Base-by-base conservation (phyloP, 2,113 vertebrate genomes). In the Stigmatopora nigra region DNA sequence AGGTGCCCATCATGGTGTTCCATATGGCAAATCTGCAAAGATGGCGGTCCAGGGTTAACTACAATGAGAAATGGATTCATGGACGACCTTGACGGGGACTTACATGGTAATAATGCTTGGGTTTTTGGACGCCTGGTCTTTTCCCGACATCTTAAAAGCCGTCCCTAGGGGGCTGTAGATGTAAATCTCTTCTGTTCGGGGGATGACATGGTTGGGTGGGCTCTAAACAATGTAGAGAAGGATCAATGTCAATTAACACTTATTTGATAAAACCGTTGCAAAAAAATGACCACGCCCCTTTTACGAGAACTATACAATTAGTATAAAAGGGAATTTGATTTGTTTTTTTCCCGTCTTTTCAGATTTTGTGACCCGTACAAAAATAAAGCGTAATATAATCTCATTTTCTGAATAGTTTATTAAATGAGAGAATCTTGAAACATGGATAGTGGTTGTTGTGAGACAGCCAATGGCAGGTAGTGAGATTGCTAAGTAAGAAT, bases 1-100 rank as follows among this genome's bases (percentile, higher is more conserved):
- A 98, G 4, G 97, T 99, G 20, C 96, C 97, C 97, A 99, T 96
- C 95, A 98, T 98, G n/a, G 96, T 98, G 87, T 99, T 99, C 97
- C 97, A 99, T 79, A 99, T 95, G 57, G 96, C 95, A 87, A 99
- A 99, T 84, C 97, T 98, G 81, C 49, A 19, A 19, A 77, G 81
- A 64, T 57, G 65, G 72, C 9, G 16, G 60, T 31, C 15, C 19
- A 49, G 38, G 71, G 45, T 41, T 13, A 46, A 51, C 36, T 3
- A 31, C 41, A 41, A 57, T 20, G n/a, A 25, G 13, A 41, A 64
- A 17, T 7, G 20, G 56, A 63, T 8, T 7, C 7, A 11, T 14
- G 9, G 7, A 35, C 8, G 9, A 51, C 8, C n/a, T 12, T 58
- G 62, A 15, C 1, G 1, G 15, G 25, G 69, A 87, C 95, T 85